Evolutionary conservation across 2,797 vertebrate genomes (phyloP), one percentile per base, ranked within the genome.

Genomic region (Oryzias dopingdopingensis): DNA sequence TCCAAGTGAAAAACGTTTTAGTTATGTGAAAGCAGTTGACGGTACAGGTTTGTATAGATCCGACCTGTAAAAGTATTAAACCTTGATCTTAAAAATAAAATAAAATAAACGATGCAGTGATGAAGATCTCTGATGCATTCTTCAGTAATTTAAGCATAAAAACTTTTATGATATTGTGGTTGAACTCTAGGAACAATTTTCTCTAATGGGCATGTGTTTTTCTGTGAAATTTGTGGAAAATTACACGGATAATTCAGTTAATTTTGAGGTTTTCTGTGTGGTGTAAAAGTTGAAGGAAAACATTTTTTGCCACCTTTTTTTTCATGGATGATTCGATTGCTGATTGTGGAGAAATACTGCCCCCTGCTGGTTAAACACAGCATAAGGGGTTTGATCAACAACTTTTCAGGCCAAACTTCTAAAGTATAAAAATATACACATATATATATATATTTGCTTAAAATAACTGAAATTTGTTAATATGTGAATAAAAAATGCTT

Each of bases 321-420:
- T 32, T 7, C 7, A 37, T 13, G 12, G 32, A 37, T 12, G 32
- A 42, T 17, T 24, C 15, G 43, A 26, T 12, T 37, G 22, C 47
- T 13, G 45, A 69, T 24, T 44, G 52, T 88, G 58, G 77, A 61
- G 51, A 75, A 76, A 73, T 76, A 72, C 83, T 90, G 89, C 56
- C 89, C 83, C 86, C 92, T 92, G 83, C 86, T 91, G 92, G 82
- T 52, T 45, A 62, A 1, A 20, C 10, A 2, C 0, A 4, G 16
- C 24, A 13, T 4, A 18, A 7, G 4, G 29, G 3, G 10, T 4
- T 23, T 43, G 10, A 6, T 2, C 20, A 8, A 29, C 26, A 32
- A 14, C 40, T 13, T 23, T 16, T 5, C 4, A 10, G 0, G 10
- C 3, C 2, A 37, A 37, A 13, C 10, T 12, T 37, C 32, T 2